Conservation (phyloP, 2,797 vertebrate species). For the Helicolenus hilgendorfi region DNA sequence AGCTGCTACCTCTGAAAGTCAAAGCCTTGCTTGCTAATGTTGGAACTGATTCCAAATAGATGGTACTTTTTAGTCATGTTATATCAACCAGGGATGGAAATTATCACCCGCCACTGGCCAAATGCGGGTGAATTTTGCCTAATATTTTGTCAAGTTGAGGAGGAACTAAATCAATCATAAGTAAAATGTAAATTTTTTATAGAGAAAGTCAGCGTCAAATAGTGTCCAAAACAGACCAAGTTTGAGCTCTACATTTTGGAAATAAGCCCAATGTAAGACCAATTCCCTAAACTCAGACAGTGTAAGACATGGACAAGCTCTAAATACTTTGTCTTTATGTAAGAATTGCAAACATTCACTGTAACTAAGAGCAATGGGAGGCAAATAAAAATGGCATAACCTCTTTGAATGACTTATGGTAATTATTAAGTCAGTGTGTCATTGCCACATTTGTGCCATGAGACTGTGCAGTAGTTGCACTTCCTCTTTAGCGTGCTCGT, state of each 20-base stretch:
- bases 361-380: background rate
- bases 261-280: background rate
- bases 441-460: constrained; percentile 3
- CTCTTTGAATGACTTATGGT: background rate
- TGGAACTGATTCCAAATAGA: no score
- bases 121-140: no score
- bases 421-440: constrained; percentile 30
- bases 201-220: background rate
- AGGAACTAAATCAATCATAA: background rate
- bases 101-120: no score
- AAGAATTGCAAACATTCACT: background rate
- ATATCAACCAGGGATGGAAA: no score
- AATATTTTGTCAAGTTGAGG: no score
- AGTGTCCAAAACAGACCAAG: background rate
- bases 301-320: background rate
- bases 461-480: background rate
- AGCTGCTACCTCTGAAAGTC: no score
- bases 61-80: background rate
- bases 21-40: no score
- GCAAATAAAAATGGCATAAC: background rate
- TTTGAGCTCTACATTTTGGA: background rate
- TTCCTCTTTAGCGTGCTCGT: constrained; percentile 17
- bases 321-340: background rate
- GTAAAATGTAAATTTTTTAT: background rate
- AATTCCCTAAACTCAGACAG: background rate